These are phyloP conservation scores for Dasysyrphus tricinctus DNA, from an alignment of 2,888 invertebrate species.

Conservation along the genomic window DNA sequence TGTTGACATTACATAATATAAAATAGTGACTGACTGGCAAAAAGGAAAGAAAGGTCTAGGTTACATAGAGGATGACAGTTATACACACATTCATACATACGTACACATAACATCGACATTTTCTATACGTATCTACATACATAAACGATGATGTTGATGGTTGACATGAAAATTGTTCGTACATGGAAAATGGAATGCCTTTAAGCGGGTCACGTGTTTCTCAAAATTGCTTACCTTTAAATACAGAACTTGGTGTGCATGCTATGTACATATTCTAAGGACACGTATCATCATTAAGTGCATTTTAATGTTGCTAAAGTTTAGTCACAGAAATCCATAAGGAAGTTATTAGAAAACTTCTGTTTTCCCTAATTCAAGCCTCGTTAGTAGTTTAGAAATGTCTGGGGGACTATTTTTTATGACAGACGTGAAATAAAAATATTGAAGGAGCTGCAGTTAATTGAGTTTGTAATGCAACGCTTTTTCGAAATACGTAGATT, in stretches of 20 bases:
- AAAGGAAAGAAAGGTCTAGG: neutral
- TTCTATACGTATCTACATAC: conserved; percentile 3
- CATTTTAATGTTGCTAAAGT: conserved; percentile 12
- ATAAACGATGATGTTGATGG: conserved; percentile 42
- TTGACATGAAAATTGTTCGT: conserved; percentile 57
- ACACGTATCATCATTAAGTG: conserved; percentile 29
- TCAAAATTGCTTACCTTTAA: conserved; percentile 5
- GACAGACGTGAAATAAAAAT: neutral
- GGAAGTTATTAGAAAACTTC: conserved; percentile 7
- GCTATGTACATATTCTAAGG: neutral
- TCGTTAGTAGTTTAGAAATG: neutral
- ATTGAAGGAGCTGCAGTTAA: too few species aligned
- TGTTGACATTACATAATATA: neutral
- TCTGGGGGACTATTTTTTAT: neutral
- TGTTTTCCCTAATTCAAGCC: neutral
- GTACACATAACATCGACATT: neutral
- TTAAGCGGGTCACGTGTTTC: conserved; percentile 34
- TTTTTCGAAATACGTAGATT: neutral
- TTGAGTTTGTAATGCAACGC: too few species aligned
- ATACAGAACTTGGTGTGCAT: neutral
- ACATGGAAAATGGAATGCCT: conserved; percentile 8
- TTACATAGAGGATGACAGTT: neutral
- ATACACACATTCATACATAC: neutral
- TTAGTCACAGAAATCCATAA: neutral
- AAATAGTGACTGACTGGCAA: neutral